phyloP scores from a whole-genome alignment of 2,113 vertebrate species.

The Esox niger region DNA sequence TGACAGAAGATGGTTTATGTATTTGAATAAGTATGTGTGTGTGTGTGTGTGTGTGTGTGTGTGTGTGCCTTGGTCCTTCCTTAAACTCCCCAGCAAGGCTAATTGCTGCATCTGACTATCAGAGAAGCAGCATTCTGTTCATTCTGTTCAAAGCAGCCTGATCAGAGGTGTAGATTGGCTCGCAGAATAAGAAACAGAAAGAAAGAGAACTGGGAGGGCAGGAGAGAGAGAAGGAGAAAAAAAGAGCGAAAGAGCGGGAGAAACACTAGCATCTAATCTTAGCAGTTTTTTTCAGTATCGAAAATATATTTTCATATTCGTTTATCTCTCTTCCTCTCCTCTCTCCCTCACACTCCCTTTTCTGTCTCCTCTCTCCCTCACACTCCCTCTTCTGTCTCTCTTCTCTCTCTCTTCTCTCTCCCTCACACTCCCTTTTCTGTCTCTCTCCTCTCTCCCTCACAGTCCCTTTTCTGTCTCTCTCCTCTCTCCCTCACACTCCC shows the following conservation, averaged over 20 bases:
- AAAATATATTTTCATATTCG: background rate
- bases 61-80: too few species aligned
- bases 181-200: background rate
- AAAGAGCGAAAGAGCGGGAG: background rate
- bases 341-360: too few species aligned
- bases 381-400: too few species aligned
- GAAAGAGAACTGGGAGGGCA: background rate
- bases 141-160: background rate
- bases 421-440: background rate
- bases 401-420: too few species aligned
- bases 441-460: too few species aligned
- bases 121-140: background rate
- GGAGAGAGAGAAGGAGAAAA: background rate
- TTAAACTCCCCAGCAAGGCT: background rate
- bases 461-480: too few species aligned
- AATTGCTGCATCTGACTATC: background rate
- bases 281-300: background rate
- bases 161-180: background rate
- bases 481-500: background rate
- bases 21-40: too few species aligned
- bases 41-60: too few species aligned
- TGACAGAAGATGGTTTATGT: background rate
- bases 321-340: too few species aligned
- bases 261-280: background rate
- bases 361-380: too few species aligned